These are phyloP conservation scores for Lobophora halterata DNA, from an alignment of 2,888 invertebrate species.

Conservation along the genomic window DNA sequence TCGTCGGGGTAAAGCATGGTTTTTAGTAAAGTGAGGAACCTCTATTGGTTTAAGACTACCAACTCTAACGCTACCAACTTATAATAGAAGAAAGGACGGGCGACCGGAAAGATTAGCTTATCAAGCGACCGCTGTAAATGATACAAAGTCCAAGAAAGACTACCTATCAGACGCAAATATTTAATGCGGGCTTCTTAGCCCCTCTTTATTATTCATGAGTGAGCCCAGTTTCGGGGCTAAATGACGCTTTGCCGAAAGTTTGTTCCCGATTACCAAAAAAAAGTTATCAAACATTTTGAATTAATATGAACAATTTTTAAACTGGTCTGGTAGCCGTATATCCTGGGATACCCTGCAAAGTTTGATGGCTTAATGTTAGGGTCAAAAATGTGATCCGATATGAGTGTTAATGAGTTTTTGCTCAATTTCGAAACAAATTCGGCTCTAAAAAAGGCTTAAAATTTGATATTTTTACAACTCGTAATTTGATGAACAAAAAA, in stretches of 20 bases:
- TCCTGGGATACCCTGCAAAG: conserved; percentile 20
- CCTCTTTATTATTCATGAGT: conserved; percentile 50
- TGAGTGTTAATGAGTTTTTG: conserved; percentile 14
- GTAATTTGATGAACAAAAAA: no score
- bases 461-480: no score
- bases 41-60: no score
- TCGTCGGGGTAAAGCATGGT: no score
- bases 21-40: no score
- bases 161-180: conserved; percentile 27
- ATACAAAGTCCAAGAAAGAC: conserved; percentile 20
- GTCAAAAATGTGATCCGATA: conserved; percentile 11
- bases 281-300: conserved; percentile 37
- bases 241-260: conserved; percentile 36
- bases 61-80: no score
- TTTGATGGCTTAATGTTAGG: conserved; percentile 15
- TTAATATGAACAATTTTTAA: conserved; percentile 32
- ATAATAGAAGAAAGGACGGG: no score
- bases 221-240: conserved; percentile 36
- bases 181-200: conserved; percentile 36
- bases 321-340: conserved; percentile 22
- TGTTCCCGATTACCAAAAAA: conserved; percentile 38
- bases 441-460: no score
- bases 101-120: no score
- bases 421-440: no score
- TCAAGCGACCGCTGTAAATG: no score